Conservation (phyloP, 2,113 vertebrate genomes). For the Indicator maculatus region DNA sequence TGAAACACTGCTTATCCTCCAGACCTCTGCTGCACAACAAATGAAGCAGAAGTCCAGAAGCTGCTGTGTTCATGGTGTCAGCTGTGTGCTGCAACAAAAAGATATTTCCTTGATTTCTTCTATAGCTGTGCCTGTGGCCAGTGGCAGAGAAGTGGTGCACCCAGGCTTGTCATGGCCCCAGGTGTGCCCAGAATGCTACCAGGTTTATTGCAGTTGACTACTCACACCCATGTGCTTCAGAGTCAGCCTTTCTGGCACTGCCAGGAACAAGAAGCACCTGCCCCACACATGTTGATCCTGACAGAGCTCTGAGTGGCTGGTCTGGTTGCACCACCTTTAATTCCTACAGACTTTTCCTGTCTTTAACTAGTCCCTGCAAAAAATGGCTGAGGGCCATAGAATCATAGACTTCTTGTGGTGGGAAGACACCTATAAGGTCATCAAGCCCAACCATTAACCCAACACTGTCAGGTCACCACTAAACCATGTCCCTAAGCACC, state of each 20-base stretch:
- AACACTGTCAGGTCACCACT: too few species aligned
- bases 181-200: background rate
- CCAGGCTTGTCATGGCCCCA: background rate
- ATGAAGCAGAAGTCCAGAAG: background rate
- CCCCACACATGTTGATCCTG: background rate
- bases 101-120: background rate
- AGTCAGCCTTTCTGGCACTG: background rate
- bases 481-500: too few species aligned
- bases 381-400: background rate
- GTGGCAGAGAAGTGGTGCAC: background rate
- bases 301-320: background rate
- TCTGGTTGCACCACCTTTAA: background rate
- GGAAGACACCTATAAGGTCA: too few species aligned
- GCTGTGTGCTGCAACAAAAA: background rate
- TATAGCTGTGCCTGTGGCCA: background rate
- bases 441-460: too few species aligned
- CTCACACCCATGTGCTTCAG: background rate
- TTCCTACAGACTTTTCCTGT: background rate
- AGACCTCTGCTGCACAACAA: background rate
- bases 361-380: background rate
- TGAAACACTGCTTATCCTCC: background rate
- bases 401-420: too few species aligned
- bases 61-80: background rate
- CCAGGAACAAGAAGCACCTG: background rate
- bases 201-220: background rate